A percentile compares a stretch with the other conserved stretches of the same genome.
Conservation (phyloP, 2,888 invertebrate species). For the Sphecodes monilicornis region DNA sequence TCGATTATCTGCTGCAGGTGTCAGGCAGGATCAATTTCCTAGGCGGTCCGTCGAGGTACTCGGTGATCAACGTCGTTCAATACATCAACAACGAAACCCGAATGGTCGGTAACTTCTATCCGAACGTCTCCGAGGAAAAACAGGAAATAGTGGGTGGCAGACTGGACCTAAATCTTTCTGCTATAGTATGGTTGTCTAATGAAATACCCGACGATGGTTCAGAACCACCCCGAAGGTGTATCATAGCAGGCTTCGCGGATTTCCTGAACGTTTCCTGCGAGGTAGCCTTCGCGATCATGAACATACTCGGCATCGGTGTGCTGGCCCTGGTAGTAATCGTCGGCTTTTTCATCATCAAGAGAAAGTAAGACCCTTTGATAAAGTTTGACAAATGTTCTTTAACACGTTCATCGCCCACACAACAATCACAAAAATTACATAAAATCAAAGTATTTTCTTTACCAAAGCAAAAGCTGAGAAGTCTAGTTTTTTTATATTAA, state of each 20-base stretch:
- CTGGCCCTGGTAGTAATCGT: constrained; percentile 86
- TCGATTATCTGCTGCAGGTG: constrained; percentile 65
- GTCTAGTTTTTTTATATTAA: no score
- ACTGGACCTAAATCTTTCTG: constrained; percentile 86
- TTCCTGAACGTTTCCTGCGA: constrained; percentile 90
- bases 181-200: constrained; percentile 88
- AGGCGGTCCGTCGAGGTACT: constrained; percentile 89
- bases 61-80: constrained; percentile 87
- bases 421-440: no score
- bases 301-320: constrained; percentile 87
- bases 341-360: constrained; percentile 88
- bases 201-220: constrained; percentile 89
- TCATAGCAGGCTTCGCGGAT: constrained; percentile 89
- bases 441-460: no score
- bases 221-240: constrained; percentile 87
- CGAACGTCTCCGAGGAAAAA: constrained; percentile 84
- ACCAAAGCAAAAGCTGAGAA: no score
- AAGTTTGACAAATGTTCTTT: not conserved
- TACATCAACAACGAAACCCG: constrained; percentile 85
- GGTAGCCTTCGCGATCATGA: constrained; percentile 89
- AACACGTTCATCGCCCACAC: no score
- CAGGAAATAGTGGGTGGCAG: constrained; percentile 85
- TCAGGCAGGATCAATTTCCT: constrained; percentile 90
- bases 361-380: constrained; percentile 83
- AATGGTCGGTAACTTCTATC: constrained; percentile 87